phyloP scores from a whole-genome alignment of 2,888 invertebrate species.

The Caenorhabditis sp. region DNA sequence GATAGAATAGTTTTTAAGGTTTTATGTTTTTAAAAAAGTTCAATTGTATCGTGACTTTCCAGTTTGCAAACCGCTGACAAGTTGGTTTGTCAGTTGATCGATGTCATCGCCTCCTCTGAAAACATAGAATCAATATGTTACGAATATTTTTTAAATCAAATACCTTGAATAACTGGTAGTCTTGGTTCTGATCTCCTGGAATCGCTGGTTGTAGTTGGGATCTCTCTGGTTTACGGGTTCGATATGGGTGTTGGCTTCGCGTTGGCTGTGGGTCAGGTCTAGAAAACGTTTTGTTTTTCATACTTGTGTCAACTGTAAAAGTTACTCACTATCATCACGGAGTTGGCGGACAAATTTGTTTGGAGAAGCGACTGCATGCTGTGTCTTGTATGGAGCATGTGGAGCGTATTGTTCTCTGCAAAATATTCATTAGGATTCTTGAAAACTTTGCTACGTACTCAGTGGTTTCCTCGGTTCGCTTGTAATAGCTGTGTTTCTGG shows the following conservation, averaged over 20 bases:
- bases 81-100: slow-evolving; percentile 78
- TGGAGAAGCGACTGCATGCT: slow-evolving; percentile 71
- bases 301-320: not conserved
- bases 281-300: too few relatives aligned
- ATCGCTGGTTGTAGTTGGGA: slow-evolving; percentile 70
- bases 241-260: slow-evolving; percentile 80
- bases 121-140: not conserved
- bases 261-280: slow-evolving; percentile 80
- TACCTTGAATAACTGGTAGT: slow-evolving; percentile 54
- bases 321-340: slow-evolving; percentile 80
- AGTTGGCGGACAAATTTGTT: slow-evolving; percentile 81
- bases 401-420: slow-evolving; percentile 71
- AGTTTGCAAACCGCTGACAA: slow-evolving; percentile 74
- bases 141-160: not conserved
- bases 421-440: not conserved
- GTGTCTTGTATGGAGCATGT: slow-evolving; percentile 78
- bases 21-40: too few relatives aligned
- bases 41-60: slow-evolving; percentile 65
- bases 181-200: slow-evolving; percentile 77
- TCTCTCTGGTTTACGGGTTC: slow-evolving; percentile 75
- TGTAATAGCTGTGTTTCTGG: slow-evolving; percentile 77
- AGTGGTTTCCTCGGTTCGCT: slow-evolving; percentile 76
- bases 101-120: slow-evolving; percentile 76
- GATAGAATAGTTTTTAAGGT: slow-evolving; percentile 17
- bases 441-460: slow-evolving; percentile 32